Base-by-base conservation (phyloP, 2,888 invertebrate genomes). In the Macropis europaea region DNA sequence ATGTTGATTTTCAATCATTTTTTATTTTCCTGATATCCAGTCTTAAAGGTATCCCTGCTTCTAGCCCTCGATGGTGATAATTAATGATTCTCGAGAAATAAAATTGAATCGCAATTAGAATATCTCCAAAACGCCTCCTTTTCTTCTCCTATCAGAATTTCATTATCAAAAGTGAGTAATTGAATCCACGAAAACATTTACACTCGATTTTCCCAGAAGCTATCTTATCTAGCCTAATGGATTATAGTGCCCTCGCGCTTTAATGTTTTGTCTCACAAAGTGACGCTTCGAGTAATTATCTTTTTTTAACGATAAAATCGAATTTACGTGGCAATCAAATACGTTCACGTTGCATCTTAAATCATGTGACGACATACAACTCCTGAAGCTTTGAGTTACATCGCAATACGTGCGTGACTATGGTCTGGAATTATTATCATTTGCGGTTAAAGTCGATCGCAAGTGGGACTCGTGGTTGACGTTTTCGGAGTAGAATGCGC, bases 111-210 rank as follows among this genome's bases (percentile, higher is more conserved):
- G n/a, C n/a, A n/a, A n/a, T n/a, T n/a, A n/a, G n/a, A n/a, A n/a
- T n/a, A n/a, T n/a, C n/a, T n/a, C n/a, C n/a, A n/a, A n/a, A n/a
- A n/a, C n/a, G n/a, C n/a, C n/a, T n/a, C n/a, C n/a, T n/a, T n/a
- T n/a, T n/a, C n/a, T n/a, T 4, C 7, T 11, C 13, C 11, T 28
- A 56, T 66, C 19, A 56, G 30, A 56, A 45, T 56, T 53, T 30
- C 17, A 67, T 50, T 66, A 66, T 36, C 54, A 5, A 26, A 62
- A 9, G 63, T 24, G 52, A 24, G 30, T 45, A 57, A 69, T 67
- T 52, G 36, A 57, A 57, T 30, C 6, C 24, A 7, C 28, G 28
- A 28, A 48, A 48, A 24, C n/a, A 7, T 19, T 45, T 22, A 36
- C n/a, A 22, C 38, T 67, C 13, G 6, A 43, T 38, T 50, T 28